A percentile compares a stretch with the other conserved stretches of the same genome.
These are phyloP conservation scores for Syrphus vitripennis DNA, from an alignment of 2,888 invertebrate genomes.

Conservation along the genomic window DNA sequence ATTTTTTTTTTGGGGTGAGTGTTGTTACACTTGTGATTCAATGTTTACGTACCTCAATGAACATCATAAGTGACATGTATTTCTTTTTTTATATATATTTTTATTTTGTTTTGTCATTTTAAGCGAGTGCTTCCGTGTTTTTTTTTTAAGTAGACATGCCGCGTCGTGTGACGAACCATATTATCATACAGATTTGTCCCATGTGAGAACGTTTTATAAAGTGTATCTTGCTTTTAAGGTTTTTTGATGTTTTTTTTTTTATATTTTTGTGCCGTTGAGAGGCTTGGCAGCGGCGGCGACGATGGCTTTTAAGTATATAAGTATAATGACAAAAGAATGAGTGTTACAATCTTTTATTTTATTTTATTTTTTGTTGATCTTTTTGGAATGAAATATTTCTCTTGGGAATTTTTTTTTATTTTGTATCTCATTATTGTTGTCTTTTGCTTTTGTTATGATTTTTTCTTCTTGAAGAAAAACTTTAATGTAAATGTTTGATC, in stretches of 20 bases:
- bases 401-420: constrained; percentile 29
- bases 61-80: constrained; percentile 41
- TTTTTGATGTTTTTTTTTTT: neutral
- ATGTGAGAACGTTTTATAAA: constrained; percentile 42
- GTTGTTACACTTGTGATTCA: constrained; percentile 45
- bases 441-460: constrained; percentile 29
- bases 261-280: neutral
- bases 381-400: constrained; percentile 41
- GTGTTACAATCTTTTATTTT: neutral
- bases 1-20: neutral
- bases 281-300: neutral
- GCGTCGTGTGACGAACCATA: constrained; percentile 45
- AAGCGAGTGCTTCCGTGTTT: neutral
- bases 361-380: neutral
- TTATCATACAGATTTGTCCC: constrained; percentile 66
- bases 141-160: constrained; percentile 12
- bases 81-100: neutral
- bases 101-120: neutral
- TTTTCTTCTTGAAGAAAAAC: neutral
- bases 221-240: constrained; percentile 16
- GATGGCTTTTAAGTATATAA: neutral
- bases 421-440: constrained; percentile 63
- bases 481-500: constrained; percentile 13
- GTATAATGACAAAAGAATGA: constrained; percentile 10
- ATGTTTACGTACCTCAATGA: constrained; percentile 51